A percentile compares a stretch with the other conserved stretches of the same genome.
phyloP scores from a whole-genome alignment of 2,113 vertebrate genomes.

The Maccullochella peelii region DNA sequence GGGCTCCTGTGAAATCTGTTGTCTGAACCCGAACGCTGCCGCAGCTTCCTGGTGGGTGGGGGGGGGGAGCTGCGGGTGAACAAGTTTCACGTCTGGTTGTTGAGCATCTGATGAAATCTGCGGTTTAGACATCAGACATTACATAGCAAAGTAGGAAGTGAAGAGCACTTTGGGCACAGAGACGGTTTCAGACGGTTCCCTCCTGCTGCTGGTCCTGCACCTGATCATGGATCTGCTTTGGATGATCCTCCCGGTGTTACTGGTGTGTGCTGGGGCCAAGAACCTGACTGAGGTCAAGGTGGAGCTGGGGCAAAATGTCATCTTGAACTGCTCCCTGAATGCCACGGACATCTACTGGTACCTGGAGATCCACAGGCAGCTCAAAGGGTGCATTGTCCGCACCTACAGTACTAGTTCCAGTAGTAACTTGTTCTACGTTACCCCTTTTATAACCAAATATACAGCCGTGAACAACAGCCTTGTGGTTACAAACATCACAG shows the following conservation, averaged over 20 bases:
- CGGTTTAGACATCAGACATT: neutral
- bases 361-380: fast-evolving
- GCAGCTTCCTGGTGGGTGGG: neutral
- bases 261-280: neutral
- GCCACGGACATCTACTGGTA: fast-evolving
- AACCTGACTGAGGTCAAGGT: fast-evolving
- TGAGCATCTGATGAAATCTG: neutral
- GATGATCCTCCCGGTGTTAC: neutral
- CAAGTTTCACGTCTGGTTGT: neutral
- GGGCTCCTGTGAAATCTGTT: neutral
- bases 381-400: fast-evolving
- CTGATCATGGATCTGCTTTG: constrained; percentile 25
- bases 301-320: neutral
- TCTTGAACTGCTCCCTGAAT: constrained; percentile 2
- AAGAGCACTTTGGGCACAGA: neutral
- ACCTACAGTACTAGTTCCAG: fast-evolving
- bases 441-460: neutral
- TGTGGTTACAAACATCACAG: neutral
- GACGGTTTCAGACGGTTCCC: fast-evolving
- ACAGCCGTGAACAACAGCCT: neutral
- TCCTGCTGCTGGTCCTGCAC: neutral
- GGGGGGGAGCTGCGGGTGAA: neutral
- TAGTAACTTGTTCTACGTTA: neutral
- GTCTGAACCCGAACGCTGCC: neutral
- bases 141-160: neutral